Evolutionary conservation across 2,888 invertebrate genomes (phyloP), one percentile per base, ranked within the genome.

Genomic region (Drosophila sordidula): DNA sequence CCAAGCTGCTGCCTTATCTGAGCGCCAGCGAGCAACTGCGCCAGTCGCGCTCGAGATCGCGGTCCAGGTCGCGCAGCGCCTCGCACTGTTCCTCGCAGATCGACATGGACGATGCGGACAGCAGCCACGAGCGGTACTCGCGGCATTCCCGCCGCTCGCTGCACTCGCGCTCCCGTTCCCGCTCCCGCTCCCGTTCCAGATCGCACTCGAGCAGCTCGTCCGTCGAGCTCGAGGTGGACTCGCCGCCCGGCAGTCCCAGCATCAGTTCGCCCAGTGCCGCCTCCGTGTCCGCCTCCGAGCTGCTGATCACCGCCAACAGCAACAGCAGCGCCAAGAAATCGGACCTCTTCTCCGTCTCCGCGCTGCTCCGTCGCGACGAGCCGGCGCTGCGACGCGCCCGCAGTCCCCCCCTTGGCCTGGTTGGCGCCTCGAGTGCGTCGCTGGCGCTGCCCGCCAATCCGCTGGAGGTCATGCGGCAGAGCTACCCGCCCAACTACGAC

Each of bases 271-370:
- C 91, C 45, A 82, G 90, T 45, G 85, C 91, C 58, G 88, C 86
- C 18, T 82, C 82, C 34, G 36, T 75, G 18, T 75, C 75, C 25
- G 82, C 82, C 64, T 93, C 71, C 90, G 92, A 87, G 75, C 84
- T 72, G 93, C 66, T 89, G 11, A 86, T 94, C 69, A 90, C 89
- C 6, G 83, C 89, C 54, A 90, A 90, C 58, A 90, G 90, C 69
- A 87, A 89, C 42, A 95, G 55, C 47, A 87, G 86, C 57, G 78
- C 91, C 51, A 96, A 96, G 91, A 95, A 95, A 93, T 96, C 96
- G 12, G 97, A 97, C 92, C 94, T 96, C 25, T 97, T 97, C 92
- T 96, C 96, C 57, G 97, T 97, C 41, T 96, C 96, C 72, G 97
- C 97, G 0, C 93, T 97, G 36, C 92, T 97, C 47, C 93, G 96